Evolutionary conservation across 2,888 invertebrate species (phyloP), one percentile per base, ranked within the genome.

Genomic region (Rhamphomyia laevipes): DNA sequence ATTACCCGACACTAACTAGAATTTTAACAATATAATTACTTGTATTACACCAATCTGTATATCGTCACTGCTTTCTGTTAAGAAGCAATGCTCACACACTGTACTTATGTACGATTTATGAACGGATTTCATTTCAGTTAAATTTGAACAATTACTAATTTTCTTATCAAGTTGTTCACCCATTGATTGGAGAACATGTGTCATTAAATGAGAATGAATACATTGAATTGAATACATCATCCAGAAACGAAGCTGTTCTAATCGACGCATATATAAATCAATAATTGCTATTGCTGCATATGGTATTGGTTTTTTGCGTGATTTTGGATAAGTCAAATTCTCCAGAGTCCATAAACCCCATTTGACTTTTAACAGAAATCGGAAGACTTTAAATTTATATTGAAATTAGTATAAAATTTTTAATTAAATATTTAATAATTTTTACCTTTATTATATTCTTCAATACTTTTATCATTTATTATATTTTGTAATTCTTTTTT

Each of bases 221-320:
- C 71, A 72, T 47, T 73, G 72, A 43, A 77, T 62, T 2, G 76
- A 68, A 53, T 75, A 74, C 17, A 75, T 62, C 41, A 77, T 63
- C 75, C 77, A 77, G 55, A 75, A 75, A 49, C 76, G 67, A 18
- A 77, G 53, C 30, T 74, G 70, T 49, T 76, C 74, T 33, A 77
- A 60, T 4, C 76, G 68, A 23, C 73, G 66, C 51, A 66, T 59
- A n/a, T 65, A 60, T 42, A 67, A 52, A 30, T 65, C 67, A 4
- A 62, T 55, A 50, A 68, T 59, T 53, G 61, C 62, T 31, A 66
- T 55, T 4, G 59, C 58, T 0, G 58, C 61, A 47, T 63, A 68
- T 0, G 63, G 57, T 15, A 57, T 47, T 2, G 54, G 49, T 1
- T 55, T 52, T 15, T 62, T 63, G 30, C 53, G 55, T 3, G 59